Conservation (phyloP, 2,113 vertebrate species). For the Leucopsar rothschildi region DNA sequence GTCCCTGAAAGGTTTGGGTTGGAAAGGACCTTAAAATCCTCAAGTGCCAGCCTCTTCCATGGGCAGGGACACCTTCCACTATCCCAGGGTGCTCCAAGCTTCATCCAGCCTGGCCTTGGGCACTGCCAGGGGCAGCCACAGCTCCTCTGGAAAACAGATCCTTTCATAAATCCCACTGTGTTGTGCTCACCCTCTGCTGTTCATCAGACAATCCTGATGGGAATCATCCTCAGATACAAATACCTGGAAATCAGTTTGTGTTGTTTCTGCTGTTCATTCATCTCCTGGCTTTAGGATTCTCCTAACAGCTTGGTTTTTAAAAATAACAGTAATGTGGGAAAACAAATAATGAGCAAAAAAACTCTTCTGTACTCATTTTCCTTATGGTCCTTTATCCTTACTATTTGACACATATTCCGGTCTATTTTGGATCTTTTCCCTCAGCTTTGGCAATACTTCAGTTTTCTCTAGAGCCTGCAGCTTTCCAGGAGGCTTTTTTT, state of each 20-base stretch:
- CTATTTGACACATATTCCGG: background rate
- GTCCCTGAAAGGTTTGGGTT: background rate
- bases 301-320: background rate
- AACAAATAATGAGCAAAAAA: background rate
- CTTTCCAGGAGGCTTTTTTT: background rate
- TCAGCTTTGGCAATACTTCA: background rate
- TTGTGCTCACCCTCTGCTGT: background rate
- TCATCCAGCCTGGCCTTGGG: background rate
- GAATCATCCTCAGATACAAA: background rate
- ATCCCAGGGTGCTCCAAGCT: background rate
- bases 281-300: background rate
- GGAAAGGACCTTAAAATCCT: background rate
- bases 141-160: background rate
- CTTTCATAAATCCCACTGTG: background rate
- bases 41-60: background rate
- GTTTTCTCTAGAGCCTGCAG: background rate
- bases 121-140: background rate
- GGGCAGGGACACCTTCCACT: background rate
- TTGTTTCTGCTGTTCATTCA: accelerated
- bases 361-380: background rate
- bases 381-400: background rate
- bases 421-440: background rate
- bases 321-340: background rate
- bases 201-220: background rate
- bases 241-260: background rate